These are phyloP conservation scores for Chaetophractus vellerosus DNA, from an alignment of 2,797 vertebrate genomes.

Conservation along the genomic window DNA sequence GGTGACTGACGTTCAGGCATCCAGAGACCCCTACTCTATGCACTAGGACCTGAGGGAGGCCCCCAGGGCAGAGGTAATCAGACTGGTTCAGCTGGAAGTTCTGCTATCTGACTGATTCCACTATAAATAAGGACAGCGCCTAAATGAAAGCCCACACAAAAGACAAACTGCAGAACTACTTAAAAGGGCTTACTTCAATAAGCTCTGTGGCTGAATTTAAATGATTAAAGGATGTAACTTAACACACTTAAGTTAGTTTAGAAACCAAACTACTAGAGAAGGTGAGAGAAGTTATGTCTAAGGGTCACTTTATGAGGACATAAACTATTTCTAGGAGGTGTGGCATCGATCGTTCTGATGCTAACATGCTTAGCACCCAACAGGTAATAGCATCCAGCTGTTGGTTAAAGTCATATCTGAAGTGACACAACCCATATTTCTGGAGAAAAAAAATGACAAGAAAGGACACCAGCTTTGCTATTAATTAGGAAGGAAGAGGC, in stretches of 20 bases:
- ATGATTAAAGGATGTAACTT: neutral
- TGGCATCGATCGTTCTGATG: no score
- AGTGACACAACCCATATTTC: rapidly evolving
- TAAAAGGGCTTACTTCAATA: neutral
- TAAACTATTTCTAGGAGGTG: neutral
- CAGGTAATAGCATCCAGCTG: neutral
- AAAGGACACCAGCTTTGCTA: neutral
- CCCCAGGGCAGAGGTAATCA: neutral
- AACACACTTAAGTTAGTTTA: neutral
- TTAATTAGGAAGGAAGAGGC: neutral
- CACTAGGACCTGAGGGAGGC: no score
- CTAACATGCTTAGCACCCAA: neutral
- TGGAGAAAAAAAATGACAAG: neutral
- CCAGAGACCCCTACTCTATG: no score
- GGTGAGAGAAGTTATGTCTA: neutral
- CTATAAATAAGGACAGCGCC: neutral
- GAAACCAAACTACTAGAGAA: neutral
- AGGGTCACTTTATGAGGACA: neutral
- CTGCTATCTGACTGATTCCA: neutral
- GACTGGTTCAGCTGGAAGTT: neutral
- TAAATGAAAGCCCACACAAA: neutral
- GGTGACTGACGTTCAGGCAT: rapidly evolving
- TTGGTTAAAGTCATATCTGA: neutral
- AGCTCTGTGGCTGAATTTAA: neutral
- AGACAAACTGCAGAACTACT: neutral